Conservation (phyloP, 2,113 vertebrate species). For the Irena cyanogastra region DNA sequence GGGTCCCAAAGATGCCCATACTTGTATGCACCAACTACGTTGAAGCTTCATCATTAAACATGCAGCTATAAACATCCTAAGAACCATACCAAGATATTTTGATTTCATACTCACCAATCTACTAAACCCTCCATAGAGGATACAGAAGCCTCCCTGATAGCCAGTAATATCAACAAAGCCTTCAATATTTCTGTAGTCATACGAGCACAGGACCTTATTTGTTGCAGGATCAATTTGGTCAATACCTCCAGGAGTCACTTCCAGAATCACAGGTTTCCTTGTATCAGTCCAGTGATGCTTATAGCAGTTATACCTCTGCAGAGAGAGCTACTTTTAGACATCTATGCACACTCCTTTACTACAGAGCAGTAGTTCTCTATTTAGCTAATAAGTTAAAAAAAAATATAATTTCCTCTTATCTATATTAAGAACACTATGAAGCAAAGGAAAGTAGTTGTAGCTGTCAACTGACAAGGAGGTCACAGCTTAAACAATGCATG, state of each 20-base stretch:
- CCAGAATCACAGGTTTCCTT: slow-evolving; percentile 84
- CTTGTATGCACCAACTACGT: neutral
- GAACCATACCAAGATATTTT: neutral
- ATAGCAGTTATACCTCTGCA: slow-evolving; percentile 93
- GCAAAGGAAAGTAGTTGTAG: neutral
- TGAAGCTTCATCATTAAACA: neutral
- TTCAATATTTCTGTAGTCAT: slow-evolving; percentile 97
- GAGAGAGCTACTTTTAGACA: neutral
- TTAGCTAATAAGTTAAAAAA: neutral
- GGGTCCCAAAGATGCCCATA: neutral
- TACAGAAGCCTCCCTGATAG: slow-evolving; percentile 95
- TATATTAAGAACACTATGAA: neutral
- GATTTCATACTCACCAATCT: slow-evolving; percentile 81
- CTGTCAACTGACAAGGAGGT: neutral
- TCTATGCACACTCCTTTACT: neutral
- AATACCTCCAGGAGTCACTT: slow-evolving; percentile 95
- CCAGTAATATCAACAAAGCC: slow-evolving; percentile 92
- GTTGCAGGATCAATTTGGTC: slow-evolving; percentile 94
- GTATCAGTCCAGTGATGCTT: slow-evolving; percentile 98
- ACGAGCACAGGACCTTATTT: slow-evolving; percentile 93
- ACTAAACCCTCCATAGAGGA: slow-evolving; percentile 94
- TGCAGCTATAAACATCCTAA: neutral
- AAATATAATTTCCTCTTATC: neutral
- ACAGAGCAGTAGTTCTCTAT: neutral
- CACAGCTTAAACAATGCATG: neutral